Base-by-base conservation (phyloP, 2,797 vertebrate species). In the Esox masquinongy region DNA sequence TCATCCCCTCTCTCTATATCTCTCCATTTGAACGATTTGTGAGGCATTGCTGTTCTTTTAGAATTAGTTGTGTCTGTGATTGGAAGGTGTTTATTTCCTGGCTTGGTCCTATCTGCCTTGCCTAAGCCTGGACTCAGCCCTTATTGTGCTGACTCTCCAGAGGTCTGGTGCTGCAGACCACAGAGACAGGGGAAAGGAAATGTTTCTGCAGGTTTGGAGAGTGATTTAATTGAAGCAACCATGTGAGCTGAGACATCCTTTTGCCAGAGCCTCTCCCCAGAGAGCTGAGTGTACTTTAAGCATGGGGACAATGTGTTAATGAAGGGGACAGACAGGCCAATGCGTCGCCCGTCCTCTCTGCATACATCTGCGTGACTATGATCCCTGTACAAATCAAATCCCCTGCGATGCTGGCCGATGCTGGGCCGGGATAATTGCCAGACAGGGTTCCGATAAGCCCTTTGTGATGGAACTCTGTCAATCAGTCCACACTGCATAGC, bases 381-480 rank as follows among this genome's bases (percentile, higher is more conserved):
- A 85, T 47, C 43, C 43, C 43, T 47, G 43, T 47, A 92, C 88
- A 95, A 94, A 93, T 93, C 85, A 92, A 93, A 95, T 93, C 85
- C 82, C 77, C 86, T 85, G 77, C 85, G 85, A 79, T 82, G 85
- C 85, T 77, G 81, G 56, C 56, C 85, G 83, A 93, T 94, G 92
- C 92, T 93, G 90, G 91, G 90, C 88, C 89, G 76, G 88, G 92
- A 92, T 96, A 96, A 96, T 97, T 95, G 93, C 56, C 81, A 85
- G 87, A 92, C 92, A 92, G 93, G 87, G 84, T 78, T 88, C 84
- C 82, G 89, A 93, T 93, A 95, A 95, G 92, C 88, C 22, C 86
- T 92, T 92, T 93, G 92, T 95, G 96, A 96, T 94, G 89, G 94
- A 96, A 95, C 95, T 92, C 97, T 96, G 96, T 96, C 97, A 96